Conservation (phyloP, 2,888 invertebrate species). For the Aricia artaxerxes region DNA sequence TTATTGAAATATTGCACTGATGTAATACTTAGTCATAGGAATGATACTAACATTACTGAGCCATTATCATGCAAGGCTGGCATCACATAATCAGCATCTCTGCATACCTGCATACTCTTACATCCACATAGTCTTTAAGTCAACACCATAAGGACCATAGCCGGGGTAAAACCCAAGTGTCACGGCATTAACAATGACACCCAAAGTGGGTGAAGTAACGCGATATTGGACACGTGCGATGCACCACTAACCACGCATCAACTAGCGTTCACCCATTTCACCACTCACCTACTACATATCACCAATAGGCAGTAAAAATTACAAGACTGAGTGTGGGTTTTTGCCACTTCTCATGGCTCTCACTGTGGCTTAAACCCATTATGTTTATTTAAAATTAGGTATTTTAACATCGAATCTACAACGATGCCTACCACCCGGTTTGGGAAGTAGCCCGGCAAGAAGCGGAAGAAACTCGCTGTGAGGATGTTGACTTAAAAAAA, state of each 20-base stretch:
- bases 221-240: conserved; percentile 44
- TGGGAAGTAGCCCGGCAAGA: too few species aligned
- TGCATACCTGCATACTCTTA: background rate
- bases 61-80: conserved; percentile 4
- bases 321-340: too few species aligned
- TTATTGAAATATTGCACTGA: background rate
- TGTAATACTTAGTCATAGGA: conserved; percentile 3
- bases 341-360: too few species aligned
- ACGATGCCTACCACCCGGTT: too few species aligned
- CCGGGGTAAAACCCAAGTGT: too few species aligned
- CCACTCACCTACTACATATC: background rate
- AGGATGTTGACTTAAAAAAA: too few species aligned
- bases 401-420: too few species aligned
- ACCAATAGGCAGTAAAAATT: background rate
- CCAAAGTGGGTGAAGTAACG: conserved; percentile 66
- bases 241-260: conserved; percentile 40
- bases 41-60: background rate
- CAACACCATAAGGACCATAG: background rate
- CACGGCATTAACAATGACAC: conserved; percentile 1
- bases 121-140: background rate
- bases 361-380: too few species aligned
- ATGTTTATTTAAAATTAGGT: too few species aligned
- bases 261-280: background rate
- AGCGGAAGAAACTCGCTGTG: too few species aligned
- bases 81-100: conserved; percentile 5